Percentiles rank a stretch among this genome's conserved stretches.
Conservation (phyloP, 2,113 vertebrate genomes). For the Hippocampus zosterae region DNA sequence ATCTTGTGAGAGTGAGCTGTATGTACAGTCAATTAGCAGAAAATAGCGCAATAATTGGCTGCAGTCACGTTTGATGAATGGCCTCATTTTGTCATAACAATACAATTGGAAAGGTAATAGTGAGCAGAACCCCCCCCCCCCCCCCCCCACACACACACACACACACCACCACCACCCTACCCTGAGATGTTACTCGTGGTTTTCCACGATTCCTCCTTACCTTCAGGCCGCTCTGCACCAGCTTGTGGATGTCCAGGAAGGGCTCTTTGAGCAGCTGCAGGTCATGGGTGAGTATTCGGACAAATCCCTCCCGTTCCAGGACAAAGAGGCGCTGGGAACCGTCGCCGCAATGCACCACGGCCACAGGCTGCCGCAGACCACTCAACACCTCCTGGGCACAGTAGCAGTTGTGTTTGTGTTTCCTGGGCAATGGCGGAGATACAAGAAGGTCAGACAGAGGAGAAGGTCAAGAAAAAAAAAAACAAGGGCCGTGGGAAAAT, state of each 20-base stretch:
- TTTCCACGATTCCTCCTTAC: constrained; percentile 66
- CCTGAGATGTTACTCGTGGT: constrained; percentile 13
- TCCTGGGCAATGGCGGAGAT: constrained; percentile 76
- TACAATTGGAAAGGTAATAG: constrained; percentile 48
- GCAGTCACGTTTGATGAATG: constrained; percentile 49
- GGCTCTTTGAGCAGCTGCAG: constrained; percentile 90
- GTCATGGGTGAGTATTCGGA: constrained; percentile 85
- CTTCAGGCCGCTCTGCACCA: constrained; percentile 97
- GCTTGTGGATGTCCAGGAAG: constrained; percentile 97
- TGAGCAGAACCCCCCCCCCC: constrained; percentile 26
- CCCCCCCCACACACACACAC: too few species aligned
- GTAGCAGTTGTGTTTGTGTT: constrained; percentile 98
- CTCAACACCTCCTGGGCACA: constrained; percentile 91
- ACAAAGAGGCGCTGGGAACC: constrained; percentile 95
- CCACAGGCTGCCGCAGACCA: constrained; percentile 86
- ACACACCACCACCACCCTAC: neutral
- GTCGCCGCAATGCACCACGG: constrained; percentile 86
- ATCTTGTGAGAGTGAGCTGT: constrained; percentile 43
- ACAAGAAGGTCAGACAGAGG: constrained; percentile 50
- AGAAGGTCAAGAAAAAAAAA: constrained; percentile 5
- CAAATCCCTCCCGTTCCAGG: constrained; percentile 94
- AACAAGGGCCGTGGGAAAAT: neutral
- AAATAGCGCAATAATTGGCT: constrained; percentile 47
- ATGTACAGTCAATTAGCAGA: constrained; percentile 55
- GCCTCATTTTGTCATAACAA: constrained; percentile 49